Evolutionary conservation across 2,888 invertebrate species (phyloP).

Genomic region (Rambutsinella grinnellia): DNA sequence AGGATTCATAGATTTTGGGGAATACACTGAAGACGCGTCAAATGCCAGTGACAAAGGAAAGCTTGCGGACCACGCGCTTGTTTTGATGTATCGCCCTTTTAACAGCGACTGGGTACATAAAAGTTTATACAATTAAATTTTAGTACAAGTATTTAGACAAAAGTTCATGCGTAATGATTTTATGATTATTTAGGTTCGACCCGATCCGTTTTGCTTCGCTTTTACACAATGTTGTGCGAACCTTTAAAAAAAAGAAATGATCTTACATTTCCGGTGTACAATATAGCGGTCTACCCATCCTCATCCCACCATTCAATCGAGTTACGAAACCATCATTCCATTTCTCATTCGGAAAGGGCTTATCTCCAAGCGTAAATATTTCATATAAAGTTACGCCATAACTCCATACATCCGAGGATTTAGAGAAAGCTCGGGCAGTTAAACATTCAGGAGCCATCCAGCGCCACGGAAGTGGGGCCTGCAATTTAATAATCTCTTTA

Average conservation of each 20-base stretch:
- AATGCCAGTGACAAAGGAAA: no score
- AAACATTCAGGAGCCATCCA: slow-evolving; percentile 48
- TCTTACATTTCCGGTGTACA: slow-evolving; percentile 3
- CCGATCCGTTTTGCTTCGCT: no score
- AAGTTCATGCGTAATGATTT: no score
- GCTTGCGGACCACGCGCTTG: slow-evolving; percentile 51
- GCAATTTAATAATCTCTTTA: no score
- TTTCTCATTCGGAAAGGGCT: slow-evolving; percentile 8
- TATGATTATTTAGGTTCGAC: no score
- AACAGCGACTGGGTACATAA: slow-evolving; percentile 37
- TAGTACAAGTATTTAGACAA: neutral
- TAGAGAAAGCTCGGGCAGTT: slow-evolving; percentile 1
- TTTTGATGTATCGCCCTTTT: slow-evolving; percentile 43
- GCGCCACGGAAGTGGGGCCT: no score
- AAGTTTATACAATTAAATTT: neutral
- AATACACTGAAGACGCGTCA: no score
- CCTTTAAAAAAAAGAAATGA: no score
- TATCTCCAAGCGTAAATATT: slow-evolving; percentile 20
- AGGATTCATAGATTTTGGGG: no score
- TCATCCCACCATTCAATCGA: slow-evolving; percentile 8
- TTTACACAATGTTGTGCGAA: no score
- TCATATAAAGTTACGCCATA: slow-evolving; percentile 16
- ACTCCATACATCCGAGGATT: neutral
- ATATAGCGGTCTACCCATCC: slow-evolving; percentile 9
- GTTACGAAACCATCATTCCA: slow-evolving; percentile 8